phyloP scores from a whole-genome alignment of 2,113 vertebrate species.

The Saguinus midas region DNA sequence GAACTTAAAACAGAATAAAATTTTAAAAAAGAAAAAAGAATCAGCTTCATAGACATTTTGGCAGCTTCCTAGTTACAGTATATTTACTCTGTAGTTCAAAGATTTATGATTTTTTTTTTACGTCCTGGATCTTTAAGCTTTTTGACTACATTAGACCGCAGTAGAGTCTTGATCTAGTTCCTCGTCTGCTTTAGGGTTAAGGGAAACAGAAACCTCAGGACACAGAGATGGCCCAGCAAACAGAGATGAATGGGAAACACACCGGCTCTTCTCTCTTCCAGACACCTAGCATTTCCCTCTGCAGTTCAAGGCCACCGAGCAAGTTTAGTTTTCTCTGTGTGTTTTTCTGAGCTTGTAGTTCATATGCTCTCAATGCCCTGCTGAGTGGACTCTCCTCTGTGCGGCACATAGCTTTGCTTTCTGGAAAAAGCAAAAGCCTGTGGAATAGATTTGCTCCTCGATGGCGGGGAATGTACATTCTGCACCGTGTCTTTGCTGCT shows the following conservation, averaged over 20 bases:
- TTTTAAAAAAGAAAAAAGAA: background rate
- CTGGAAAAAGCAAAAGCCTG: background rate
- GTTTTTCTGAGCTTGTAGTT: background rate
- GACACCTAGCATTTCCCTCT: background rate
- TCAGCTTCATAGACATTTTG: background rate
- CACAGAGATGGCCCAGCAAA: background rate
- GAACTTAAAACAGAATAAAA: too few relatives aligned
- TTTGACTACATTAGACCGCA: background rate
- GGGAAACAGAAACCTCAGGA: background rate
- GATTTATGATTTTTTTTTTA: background rate
- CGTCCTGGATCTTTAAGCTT: background rate
- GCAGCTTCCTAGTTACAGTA: background rate
- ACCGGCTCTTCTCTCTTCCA: background rate
- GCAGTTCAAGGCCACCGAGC: background rate
- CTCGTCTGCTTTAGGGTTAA: background rate
- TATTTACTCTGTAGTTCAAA: background rate
- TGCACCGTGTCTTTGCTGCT: rapidly evolving
- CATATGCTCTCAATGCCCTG: background rate
- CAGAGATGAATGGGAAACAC: background rate
- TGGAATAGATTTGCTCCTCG: rapidly evolving
- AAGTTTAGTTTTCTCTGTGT: background rate
- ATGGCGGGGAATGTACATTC: rapidly evolving
- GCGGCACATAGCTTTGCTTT: background rate
- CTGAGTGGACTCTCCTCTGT: background rate
- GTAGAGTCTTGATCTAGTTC: background rate